Base-by-base conservation (phyloP, 2,888 invertebrate species). In the Ischnura elegans region DNA sequence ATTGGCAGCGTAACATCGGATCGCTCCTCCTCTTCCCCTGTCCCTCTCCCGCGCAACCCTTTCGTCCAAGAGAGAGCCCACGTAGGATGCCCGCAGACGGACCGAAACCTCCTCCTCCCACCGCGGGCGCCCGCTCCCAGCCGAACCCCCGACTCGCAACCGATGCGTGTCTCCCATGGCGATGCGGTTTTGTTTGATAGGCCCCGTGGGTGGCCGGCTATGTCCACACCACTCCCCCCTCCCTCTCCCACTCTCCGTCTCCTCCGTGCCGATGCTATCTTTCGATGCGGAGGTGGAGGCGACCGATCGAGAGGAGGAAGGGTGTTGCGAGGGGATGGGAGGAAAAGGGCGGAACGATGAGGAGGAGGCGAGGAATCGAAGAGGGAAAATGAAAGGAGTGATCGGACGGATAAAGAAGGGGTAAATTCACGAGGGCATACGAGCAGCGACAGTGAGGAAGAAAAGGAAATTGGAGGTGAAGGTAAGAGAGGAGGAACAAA, bases 121-220 rank as follows among this genome's bases (percentile, higher is more conserved):
- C 66, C 55, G 10, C 36, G n/a, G 0, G 10, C 6, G 13, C 85
- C 61, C 61, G 76, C 76, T 76, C 86, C 43, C 43, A n/a, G 29
- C 43, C 55, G 43, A 36, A 21, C 90, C 87, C 51, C 55, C 55
- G 3, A 42, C 85, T 42, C 86, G 86, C 87, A 55, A 61, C 55
- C 55, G 55, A 90, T 55, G 55, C 61, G 90, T 55, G 90, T 90
- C 90, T 90, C 90, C 90, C 90, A 90, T 61, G 90, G 90, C 90
- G 90, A 55, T 66, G 90, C 90, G 90, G 90, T 90, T 90, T 90
- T 90, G 90, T 90, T 90, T 90, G 90, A 90, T 90, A 61, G 90
- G 90, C 90, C 90, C 90, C 90, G 90, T 90, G 90, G 90, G 90
- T 90, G 90, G 90, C 61, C 90, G 42, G 42, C 90, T 61, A 43